Evolutionary conservation across 2,797 vertebrate species (phyloP), one percentile per base, ranked within the genome.

Genomic region (Poeciliopsis presidionis): DNA sequence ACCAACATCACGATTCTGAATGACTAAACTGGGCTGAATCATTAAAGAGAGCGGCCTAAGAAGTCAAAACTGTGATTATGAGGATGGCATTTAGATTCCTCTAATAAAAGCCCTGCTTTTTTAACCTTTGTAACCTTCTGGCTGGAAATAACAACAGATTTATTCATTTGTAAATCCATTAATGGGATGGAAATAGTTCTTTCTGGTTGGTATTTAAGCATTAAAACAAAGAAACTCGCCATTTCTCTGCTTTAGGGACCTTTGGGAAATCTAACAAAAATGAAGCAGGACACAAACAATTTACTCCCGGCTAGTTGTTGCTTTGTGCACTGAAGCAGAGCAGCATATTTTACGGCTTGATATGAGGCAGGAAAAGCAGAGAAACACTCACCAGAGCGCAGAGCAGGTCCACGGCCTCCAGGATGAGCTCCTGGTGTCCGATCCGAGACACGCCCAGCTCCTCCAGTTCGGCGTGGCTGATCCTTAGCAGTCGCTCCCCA

Each of bases 401-500:
- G 49, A 99, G 96, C 86, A 99, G 92, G 93, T 99, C 98, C 28
- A 99, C 98, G 16, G 98, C 98, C 94, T 99, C 98, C 91, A 99
- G 94, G 77, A 99, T 99, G 81, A 99, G 97, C 82, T 99, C 98
- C 94, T 99, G 98, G 92, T 99, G 98, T 78, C 98, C 98, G 78
- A 99, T 99, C 70, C 98, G 96, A 72, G 97, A 97, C 49, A 99
- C 98, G 20, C 98, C 98, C 83, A 99, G 95, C 89, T 99, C 98
- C 93, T 99, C 98, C 78, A 99, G 95, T 88, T 99, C 98, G 71
- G 97, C 98, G 86, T 99, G 98, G 85, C 98, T 98, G 85, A 99
- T 99, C 75, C 98, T 96, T 63, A 99, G 95, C 84, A 99, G 95
- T 83, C 98, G 95, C 93, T 99, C 98, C 0, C 98, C 98, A 67